phyloP scores from a whole-genome alignment of 2,797 vertebrate genomes.

The Aulostomus chinensis region DNA sequence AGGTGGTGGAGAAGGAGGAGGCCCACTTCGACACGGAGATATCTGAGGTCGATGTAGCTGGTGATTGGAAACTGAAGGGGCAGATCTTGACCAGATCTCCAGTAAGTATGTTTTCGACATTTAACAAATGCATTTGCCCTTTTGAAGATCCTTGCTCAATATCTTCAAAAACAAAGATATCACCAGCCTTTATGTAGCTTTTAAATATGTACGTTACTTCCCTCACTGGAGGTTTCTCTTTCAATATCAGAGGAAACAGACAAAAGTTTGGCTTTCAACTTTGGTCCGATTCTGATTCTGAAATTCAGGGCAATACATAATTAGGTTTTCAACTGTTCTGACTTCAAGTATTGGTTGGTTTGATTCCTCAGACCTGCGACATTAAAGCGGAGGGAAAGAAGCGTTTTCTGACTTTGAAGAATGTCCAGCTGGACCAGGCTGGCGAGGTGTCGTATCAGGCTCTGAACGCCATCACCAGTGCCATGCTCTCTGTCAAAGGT shows the following conservation, averaged over 20 bases:
- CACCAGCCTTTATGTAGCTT: too few species aligned
- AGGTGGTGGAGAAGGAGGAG: slow-evolving; percentile 94
- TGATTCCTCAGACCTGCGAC: slow-evolving; percentile 87
- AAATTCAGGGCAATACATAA: too few species aligned
- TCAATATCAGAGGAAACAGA: too few species aligned
- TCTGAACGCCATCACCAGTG: slow-evolving; percentile 89
- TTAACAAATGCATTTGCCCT: too few species aligned
- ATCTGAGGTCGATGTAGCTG: slow-evolving; percentile 89
- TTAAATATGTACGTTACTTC: too few species aligned
- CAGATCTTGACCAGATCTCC: slow-evolving; percentile 89
- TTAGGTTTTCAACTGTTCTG: too few species aligned
- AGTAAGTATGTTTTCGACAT: slow-evolving; percentile 79
- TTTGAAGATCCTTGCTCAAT: too few species aligned
- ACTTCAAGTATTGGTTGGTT: too few species aligned
- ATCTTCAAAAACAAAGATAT: too few species aligned
- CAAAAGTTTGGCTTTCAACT: too few species aligned
- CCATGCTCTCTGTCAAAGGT: slow-evolving; percentile 93
- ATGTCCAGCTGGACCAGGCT: slow-evolving; percentile 93
- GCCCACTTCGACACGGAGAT: slow-evolving; percentile 94
- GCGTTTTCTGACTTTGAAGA: slow-evolving; percentile 91
- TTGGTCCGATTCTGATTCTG: too few species aligned
- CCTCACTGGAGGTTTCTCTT: too few species aligned
- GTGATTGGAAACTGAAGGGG: slow-evolving; percentile 96
- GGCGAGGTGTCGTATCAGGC: slow-evolving; percentile 96
- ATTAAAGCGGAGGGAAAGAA: slow-evolving; percentile 91